Conservation (phyloP, 2,113 vertebrate genomes). For the Tyrannus savana region DNA sequence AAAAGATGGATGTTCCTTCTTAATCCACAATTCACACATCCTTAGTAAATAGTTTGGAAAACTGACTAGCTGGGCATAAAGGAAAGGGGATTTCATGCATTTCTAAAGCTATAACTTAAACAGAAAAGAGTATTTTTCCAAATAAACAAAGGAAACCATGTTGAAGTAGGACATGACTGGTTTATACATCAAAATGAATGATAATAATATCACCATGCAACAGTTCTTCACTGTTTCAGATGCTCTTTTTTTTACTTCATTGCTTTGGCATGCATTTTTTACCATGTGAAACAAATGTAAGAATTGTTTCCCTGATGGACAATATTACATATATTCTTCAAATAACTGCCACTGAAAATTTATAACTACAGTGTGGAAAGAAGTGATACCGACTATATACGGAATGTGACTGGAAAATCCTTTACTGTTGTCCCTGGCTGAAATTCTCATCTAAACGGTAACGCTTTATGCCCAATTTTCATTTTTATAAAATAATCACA, state of each 20-base stretch:
- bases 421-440: background rate
- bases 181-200: background rate
- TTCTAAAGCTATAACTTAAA: background rate
- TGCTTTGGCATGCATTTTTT: background rate
- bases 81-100: background rate
- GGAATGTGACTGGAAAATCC: background rate
- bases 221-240: background rate
- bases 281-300: background rate
- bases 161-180: background rate
- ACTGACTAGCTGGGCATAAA: background rate
- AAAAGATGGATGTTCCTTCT: background rate
- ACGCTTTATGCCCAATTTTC: background rate
- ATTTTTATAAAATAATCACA: background rate
- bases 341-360: background rate
- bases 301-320: background rate
- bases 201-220: background rate
- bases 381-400: accelerated
- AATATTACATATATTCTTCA: background rate
- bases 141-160: background rate
- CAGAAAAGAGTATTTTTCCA: background rate
- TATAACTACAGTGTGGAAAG: background rate
- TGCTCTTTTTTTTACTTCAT: background rate
- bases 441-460: background rate
- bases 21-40: background rate
- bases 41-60: background rate